Percentiles rank a stretch among this genome's conserved stretches.
Conservation (phyloP, 2,113 vertebrate genomes). For the Scolopax mira region DNA sequence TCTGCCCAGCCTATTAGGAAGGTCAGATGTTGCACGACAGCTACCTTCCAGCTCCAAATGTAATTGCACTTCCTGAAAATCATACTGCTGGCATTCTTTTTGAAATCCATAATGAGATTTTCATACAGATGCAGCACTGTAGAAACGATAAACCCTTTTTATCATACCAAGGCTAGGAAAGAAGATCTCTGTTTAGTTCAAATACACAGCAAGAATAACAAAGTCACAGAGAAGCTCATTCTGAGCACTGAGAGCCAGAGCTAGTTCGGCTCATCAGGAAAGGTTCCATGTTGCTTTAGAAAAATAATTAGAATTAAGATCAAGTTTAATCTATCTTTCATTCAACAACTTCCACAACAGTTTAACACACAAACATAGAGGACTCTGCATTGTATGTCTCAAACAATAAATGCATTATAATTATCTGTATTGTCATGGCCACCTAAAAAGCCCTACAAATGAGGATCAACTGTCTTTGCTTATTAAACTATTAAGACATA, state of each 20-base stretch:
- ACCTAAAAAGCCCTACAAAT: neutral
- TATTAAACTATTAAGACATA: neutral
- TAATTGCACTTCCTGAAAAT: conserved; percentile 61
- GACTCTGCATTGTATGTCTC: neutral
- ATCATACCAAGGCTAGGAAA: neutral
- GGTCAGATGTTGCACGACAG: conserved; percentile 65
- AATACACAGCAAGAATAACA: neutral
- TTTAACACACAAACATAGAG: neutral
- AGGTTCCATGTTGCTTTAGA: neutral
- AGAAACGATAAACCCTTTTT: neutral
- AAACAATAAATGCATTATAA: neutral
- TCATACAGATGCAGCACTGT: neutral
- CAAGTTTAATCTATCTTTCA: neutral
- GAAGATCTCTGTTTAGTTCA: neutral
- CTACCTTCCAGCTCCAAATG: conserved; percentile 59
- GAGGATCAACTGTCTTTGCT: neutral
- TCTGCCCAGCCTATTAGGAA: conserved; percentile 63
- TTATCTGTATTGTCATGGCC: neutral
- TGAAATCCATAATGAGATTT: conserved; percentile 49
- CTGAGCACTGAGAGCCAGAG: neutral
- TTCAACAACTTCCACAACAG: neutral
- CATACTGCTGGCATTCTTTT: neutral
- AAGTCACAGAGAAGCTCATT: neutral
- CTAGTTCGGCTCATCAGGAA: neutral
- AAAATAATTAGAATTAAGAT: neutral